These are phyloP conservation scores for Dipodomys spectabilis DNA, from an alignment of 2,113 vertebrate species.

Conservation along the genomic window DNA sequence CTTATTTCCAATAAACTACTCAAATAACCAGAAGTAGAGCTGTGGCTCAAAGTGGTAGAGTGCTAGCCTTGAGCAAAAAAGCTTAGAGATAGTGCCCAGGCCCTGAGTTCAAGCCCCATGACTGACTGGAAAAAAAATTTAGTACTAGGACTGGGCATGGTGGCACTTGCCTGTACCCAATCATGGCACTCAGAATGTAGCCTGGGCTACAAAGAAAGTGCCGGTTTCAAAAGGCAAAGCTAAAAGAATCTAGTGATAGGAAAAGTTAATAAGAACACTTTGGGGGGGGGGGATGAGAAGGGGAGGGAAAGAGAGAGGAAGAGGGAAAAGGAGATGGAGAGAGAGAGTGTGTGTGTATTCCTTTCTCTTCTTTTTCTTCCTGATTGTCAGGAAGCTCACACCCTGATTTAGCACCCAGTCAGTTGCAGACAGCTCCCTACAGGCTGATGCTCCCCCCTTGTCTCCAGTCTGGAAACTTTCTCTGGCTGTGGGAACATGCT, in stretches of 20 bases:
- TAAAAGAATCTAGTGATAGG: not conserved
- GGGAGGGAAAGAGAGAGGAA: not conserved
- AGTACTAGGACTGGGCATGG: not conserved
- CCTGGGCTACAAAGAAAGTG: not conserved
- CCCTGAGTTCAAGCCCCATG: no score
- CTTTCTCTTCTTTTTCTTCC: slow-evolving; percentile 4
- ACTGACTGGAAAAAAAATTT: no score
- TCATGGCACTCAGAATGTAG: not conserved
- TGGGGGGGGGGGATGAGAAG: not conserved
- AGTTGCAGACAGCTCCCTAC: not conserved
- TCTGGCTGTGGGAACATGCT: not conserved
- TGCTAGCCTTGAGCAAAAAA: no score
- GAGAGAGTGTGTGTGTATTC: not conserved
- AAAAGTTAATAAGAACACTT: not conserved
- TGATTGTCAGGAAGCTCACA: not conserved
- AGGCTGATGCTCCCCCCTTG: not conserved
- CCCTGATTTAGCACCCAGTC: not conserved
- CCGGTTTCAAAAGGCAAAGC: not conserved
- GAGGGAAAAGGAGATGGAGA: not conserved
- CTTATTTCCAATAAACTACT: no score
- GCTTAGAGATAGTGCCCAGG: no score
- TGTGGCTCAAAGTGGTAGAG: no score
- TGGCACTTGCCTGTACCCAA: not conserved
- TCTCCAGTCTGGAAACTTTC: not conserved
- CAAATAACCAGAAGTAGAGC: no score